Evolutionary conservation across 2,113 vertebrate genomes (phyloP), one percentile per base, ranked within the genome.

Genomic region (Dipodomys ordii): DNA sequence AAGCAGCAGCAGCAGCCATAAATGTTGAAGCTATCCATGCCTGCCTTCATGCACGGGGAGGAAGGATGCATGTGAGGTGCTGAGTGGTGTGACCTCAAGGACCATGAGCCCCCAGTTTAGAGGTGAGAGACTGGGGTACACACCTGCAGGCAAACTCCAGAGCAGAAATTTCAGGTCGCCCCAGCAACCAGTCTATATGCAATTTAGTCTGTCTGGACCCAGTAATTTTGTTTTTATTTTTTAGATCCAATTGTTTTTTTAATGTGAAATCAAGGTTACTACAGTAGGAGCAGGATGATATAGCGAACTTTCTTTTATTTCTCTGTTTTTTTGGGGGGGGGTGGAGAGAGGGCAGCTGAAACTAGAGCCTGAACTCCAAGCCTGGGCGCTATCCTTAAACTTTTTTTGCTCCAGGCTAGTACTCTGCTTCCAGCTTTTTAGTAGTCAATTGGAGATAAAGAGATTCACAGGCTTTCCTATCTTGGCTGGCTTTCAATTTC

Each of bases 41-140:
- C 69, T 11, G 71, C 39, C 30, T 64, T 57, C 0, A 0, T 20
- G 35, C 11, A 1, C 1, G 0, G 1, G 35, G 7, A 0, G n/a
- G 49, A 57, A 57, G 53, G 53, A 57, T 13, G 15, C 0, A 53
- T 5, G 39, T 28, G 35, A 11, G 3, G 8, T 13, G 19, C 32
- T 0, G 19, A 28, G 4, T 0, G 0, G 18, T 28, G 6, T 1
- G 4, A 27, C 28, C 32, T 5, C 72, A n/a, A 0, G 0, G 16
- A 49, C 12, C 6, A 44, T 1, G 6, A 69, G 7, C 39, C 7
- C 2, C 1, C 30, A 60, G 8, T 0, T 5, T 7, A 87, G 39
- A 30, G 32, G 7, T 0, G 2, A 86, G 30, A 72, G 46, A 12
- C 4, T 11, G 7, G n/a, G 25, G 13, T 4, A 7, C 30, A 57